A percentile compares a stretch with the other conserved stretches of the same genome.
Conservation (phyloP, 2,113 vertebrate genomes). For the Brachirus orientalis region DNA sequence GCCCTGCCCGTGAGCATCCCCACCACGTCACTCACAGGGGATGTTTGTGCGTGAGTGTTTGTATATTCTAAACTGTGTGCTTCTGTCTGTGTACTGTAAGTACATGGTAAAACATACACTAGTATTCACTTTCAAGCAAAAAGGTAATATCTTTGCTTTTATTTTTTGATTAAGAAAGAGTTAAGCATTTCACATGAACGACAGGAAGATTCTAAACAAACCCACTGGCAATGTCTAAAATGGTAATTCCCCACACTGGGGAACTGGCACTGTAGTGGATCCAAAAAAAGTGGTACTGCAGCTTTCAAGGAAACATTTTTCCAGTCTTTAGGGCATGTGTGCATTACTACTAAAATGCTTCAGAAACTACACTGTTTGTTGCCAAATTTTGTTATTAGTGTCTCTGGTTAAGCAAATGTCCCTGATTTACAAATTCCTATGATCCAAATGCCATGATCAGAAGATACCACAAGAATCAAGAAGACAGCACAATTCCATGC, state of each 20-base stretch:
- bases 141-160: not conserved
- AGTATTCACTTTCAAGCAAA: slow-evolving; percentile 8
- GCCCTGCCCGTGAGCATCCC: slow-evolving; percentile 54
- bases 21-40: slow-evolving; percentile 51
- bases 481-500: slow-evolving; percentile 14
- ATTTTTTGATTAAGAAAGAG: not conserved
- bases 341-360: slow-evolving; percentile 3
- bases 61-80: not conserved
- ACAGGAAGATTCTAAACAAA: not conserved
- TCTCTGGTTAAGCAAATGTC: too few relatives aligned
- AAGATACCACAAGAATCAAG: slow-evolving; percentile 11
- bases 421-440: not conserved
- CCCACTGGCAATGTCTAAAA: slow-evolving; percentile 1
- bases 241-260: not conserved
- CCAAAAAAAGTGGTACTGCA: slow-evolving; percentile 10
- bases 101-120: slow-evolving; percentile 5
- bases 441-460: slow-evolving; percentile 9
- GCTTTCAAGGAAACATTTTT: slow-evolving; percentile 9
- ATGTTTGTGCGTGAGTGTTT: slow-evolving; percentile 17
- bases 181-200: not conserved
- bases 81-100: slow-evolving; percentile 8
- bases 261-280: not conserved
- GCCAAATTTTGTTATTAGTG: too few relatives aligned
- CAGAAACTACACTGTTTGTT: not conserved
- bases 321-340: not conserved